Conservation (phyloP, 2,888 invertebrate genomes). For the Drosophila birchii region DNA sequence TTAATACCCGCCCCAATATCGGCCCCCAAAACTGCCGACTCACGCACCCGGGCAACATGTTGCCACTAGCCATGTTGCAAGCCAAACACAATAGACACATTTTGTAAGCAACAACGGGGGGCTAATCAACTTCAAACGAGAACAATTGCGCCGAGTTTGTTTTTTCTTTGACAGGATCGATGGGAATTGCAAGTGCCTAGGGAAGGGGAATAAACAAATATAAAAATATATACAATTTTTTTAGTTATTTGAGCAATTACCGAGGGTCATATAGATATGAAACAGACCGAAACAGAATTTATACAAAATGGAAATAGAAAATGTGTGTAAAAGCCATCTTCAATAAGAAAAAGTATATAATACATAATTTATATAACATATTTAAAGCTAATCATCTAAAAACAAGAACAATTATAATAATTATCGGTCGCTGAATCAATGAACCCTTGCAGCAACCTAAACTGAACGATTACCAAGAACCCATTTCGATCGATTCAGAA, state of each 20-base stretch:
- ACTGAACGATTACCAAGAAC: conserved; percentile 30
- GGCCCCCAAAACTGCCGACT: conserved; percentile 66
- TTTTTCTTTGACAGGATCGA: conserved; percentile 38
- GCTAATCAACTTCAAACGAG: conserved; percentile 75
- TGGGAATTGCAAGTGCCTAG: conserved; percentile 40
- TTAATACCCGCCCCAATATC: conserved; percentile 58
- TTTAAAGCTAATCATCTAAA: too few relatives aligned
- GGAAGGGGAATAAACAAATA: conserved; percentile 1
- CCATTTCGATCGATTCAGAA: conserved; percentile 38
- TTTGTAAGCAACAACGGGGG: conserved; percentile 73
- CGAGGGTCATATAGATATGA: too few relatives aligned
- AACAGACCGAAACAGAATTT: too few relatives aligned
- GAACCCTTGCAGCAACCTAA: background rate
- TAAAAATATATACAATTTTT: background rate
- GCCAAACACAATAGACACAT: conserved; percentile 69
- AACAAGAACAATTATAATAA: background rate
- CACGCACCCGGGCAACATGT: conserved; percentile 62
- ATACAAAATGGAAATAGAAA: too few relatives aligned
- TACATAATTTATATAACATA: too few relatives aligned
- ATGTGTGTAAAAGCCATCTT: too few relatives aligned
- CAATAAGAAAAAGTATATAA: too few relatives aligned
- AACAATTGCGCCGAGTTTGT: conserved; percentile 60
- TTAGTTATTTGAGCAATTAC: background rate
- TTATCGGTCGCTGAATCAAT: conserved; percentile 4
- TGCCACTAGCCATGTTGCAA: conserved; percentile 53